These are phyloP conservation scores for Drosophila nigromelanica DNA, from an alignment of 1,140 invertebrate genomes.

Conservation along the genomic window DNA sequence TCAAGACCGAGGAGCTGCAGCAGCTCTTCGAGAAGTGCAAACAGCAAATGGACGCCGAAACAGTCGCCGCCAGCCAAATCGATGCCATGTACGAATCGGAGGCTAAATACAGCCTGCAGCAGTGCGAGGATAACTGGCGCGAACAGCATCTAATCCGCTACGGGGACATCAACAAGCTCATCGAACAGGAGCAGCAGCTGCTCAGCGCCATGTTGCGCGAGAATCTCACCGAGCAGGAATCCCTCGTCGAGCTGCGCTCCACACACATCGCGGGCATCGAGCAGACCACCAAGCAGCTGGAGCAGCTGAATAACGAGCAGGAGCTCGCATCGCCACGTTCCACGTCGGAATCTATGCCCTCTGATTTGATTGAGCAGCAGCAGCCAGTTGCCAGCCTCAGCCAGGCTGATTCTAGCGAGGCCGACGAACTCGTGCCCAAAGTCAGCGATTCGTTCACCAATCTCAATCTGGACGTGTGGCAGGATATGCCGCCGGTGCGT, in stretches of 20 bases:
- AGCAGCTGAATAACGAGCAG: conserved; percentile 74
- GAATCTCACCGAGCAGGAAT: conserved; percentile 80
- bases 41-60: conserved; percentile 56
- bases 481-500: conserved; percentile 57
- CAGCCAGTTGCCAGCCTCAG: not conserved
- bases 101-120: conserved; percentile 68
- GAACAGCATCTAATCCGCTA: conserved; percentile 66
- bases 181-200: conserved; percentile 52
- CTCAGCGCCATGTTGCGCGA: conserved; percentile 64
- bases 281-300: conserved; percentile 83
- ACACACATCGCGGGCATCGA: conserved; percentile 83
- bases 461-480: conserved; percentile 75
- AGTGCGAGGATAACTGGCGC: conserved; percentile 72
- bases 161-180: conserved; percentile 49
- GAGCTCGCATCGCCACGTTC: conserved; percentile 21
- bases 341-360: no score
- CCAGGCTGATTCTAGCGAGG: not conserved
- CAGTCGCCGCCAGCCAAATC: conserved; percentile 52
- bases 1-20: conserved; percentile 53
- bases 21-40: conserved; percentile 53
- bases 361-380: no score
- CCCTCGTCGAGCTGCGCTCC: conserved; percentile 81
- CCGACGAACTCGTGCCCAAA: conserved; percentile 36
- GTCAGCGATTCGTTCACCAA: conserved; percentile 65
- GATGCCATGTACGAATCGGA: conserved; percentile 83